These are phyloP conservation scores for Chondrosia reniformis DNA, from an alignment of 37 sponge, comb jelly and placozoan genomes.

Conservation along the genomic window DNA sequence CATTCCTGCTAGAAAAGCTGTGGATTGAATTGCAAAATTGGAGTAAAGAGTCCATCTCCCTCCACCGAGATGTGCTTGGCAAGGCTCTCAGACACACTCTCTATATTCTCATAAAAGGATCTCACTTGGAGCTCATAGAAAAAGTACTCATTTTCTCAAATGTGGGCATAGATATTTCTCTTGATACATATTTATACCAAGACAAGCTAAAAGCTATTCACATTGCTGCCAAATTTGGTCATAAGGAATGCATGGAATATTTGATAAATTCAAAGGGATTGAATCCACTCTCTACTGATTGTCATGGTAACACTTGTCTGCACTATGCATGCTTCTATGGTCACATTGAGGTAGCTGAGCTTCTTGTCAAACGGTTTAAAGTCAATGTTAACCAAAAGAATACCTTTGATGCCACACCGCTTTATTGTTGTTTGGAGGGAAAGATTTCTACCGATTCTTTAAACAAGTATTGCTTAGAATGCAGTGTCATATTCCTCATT, in stretches of 20 bases:
- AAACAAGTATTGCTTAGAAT: slow-evolving; percentile 43
- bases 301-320: slow-evolving; percentile 53
- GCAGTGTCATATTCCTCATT: slow-evolving; percentile 53
- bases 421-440: slow-evolving; percentile 56
- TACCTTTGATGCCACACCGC: slow-evolving; percentile 53
- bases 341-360: slow-evolving; percentile 20
- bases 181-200: slow-evolving; percentile 19
- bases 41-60: not conserved
- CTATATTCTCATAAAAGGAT: not conserved
- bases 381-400: slow-evolving; percentile 47
- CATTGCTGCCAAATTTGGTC: slow-evolving; percentile 37
- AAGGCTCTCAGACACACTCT: not conserved
- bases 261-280: slow-evolving; percentile 24
- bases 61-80: not conserved
- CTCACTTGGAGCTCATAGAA: not conserved
- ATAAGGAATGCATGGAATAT: slow-evolving; percentile 34
- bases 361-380: slow-evolving; percentile 2
- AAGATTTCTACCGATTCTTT: slow-evolving; percentile 39
- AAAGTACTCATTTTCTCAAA: not conserved
- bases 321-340: slow-evolving; percentile 73
- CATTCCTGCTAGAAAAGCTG: slow-evolving; percentile 21
- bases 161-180: not conserved
- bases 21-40: not conserved
- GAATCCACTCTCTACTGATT: slow-evolving; percentile 18
- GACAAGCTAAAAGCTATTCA: slow-evolving; percentile 43